phyloP scores from a whole-genome alignment of 2,797 vertebrate species.

The Lepidocolaptes lacrymiger region DNA sequence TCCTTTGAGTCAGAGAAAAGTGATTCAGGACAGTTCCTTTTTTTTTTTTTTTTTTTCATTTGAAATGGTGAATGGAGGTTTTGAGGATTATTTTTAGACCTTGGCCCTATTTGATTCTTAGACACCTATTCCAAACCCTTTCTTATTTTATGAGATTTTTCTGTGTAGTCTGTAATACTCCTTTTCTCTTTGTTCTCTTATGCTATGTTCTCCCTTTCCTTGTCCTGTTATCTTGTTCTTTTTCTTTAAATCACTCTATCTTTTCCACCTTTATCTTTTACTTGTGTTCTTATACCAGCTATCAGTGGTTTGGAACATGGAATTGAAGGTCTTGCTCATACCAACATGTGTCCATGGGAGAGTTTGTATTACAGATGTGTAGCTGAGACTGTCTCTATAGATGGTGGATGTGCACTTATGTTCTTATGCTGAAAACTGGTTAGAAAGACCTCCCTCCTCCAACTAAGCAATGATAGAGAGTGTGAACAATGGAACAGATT shows the following conservation, averaged over 20 bases:
- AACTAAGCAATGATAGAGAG: not conserved
- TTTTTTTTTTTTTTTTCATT: not conserved
- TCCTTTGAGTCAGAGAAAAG: not conserved
- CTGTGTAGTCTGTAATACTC: not conserved
- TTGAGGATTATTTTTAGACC: not conserved
- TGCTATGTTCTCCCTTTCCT: not conserved
- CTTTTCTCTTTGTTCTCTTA: not conserved
- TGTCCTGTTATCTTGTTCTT: not conserved
- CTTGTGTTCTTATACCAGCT: not conserved
- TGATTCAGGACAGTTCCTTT: accelerated
- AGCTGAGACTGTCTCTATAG: not conserved
- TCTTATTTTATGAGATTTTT: not conserved
- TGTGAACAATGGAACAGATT: not conserved
- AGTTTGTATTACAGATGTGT: not conserved
- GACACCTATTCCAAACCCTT: not conserved
- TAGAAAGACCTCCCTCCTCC: not conserved
- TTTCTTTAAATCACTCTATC: not conserved
- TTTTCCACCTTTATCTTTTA: not conserved
- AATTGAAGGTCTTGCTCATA: not conserved
- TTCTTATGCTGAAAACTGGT: not conserved
- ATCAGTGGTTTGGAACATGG: not conserved
- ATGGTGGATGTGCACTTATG: not conserved
- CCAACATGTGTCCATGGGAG: accelerated
- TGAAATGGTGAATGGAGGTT: not conserved
- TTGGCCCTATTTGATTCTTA: not conserved